These are phyloP conservation scores for Anguilla obscura DNA, from an alignment of 2,797 vertebrate genomes.

Conservation along the genomic window DNA sequence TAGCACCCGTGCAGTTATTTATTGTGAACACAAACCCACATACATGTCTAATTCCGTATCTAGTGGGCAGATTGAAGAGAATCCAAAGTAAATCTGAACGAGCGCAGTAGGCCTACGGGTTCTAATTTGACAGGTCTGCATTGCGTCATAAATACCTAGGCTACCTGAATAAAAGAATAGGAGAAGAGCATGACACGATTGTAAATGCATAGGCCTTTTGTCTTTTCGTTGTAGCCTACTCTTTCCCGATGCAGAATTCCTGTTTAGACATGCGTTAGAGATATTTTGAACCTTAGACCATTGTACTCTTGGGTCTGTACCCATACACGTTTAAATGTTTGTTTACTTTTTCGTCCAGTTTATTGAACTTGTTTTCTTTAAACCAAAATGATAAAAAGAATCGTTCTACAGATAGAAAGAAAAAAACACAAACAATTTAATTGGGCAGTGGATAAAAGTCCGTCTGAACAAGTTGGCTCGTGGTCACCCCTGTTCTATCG, in stretches of 20 bases:
- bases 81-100: background rate
- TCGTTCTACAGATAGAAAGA: background rate
- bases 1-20: background rate
- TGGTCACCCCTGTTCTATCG: background rate
- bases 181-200: too few species aligned
- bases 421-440: background rate
- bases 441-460: background rate
- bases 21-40: background rate
- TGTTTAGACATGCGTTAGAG: background rate
- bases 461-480: background rate
- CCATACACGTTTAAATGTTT: too few species aligned
- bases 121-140: background rate
- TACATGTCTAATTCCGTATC: background rate
- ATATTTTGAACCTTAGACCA: too few species aligned
- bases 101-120: background rate
- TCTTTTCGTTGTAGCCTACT: background rate
- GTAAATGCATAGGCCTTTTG: background rate
- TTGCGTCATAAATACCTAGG: background rate
- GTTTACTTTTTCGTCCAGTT: background rate
- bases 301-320: too few species aligned
- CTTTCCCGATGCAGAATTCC: background rate
- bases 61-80: background rate
- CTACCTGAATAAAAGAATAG: too few species aligned
- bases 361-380: background rate
- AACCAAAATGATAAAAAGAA: background rate